Conservation (phyloP, 2,888 invertebrate species). For the Sturmia bella region DNA sequence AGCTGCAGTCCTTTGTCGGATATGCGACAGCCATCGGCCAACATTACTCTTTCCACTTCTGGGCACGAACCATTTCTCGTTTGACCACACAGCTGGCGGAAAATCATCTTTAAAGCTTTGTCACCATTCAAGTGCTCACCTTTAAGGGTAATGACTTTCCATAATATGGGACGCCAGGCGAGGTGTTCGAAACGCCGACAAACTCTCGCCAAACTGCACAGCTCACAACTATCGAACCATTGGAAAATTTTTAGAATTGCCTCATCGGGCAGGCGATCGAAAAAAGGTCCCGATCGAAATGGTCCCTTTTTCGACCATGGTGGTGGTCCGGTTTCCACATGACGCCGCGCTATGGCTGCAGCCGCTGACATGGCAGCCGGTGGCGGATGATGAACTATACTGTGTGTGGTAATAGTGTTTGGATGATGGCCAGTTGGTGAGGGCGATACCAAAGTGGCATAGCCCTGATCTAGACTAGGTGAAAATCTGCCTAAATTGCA, state of each 20-base stretch:
- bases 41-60: conserved; percentile 86
- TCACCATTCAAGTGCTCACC: conserved; percentile 85
- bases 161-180: conserved; percentile 89
- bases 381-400: conserved; percentile 72
- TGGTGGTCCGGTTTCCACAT: conserved; percentile 74
- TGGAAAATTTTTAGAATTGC: conserved; percentile 87
- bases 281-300: conserved; percentile 82
- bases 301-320: conserved; percentile 82
- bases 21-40: conserved; percentile 87
- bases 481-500: conserved; percentile 83
- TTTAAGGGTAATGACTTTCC: conserved; percentile 86
- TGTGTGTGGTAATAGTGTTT: conserved; percentile 73
- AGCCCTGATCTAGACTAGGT: conserved; percentile 90
- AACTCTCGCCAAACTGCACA: conserved; percentile 89
- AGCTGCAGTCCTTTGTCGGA: conserved; percentile 90
- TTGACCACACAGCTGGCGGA: conserved; percentile 86
- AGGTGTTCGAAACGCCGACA: conserved; percentile 89
- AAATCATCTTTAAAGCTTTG: conserved; percentile 85
- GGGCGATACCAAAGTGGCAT: conserved; percentile 88
- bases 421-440: conserved; percentile 82
- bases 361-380: conserved; percentile 70
- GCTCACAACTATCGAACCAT: conserved; percentile 87
- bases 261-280: conserved; percentile 87
- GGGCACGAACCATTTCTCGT: conserved; percentile 87
- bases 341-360: conserved; percentile 69